Conservation (phyloP, 1,140 invertebrate species). For the Schlechtendalia chinensis region DNA sequence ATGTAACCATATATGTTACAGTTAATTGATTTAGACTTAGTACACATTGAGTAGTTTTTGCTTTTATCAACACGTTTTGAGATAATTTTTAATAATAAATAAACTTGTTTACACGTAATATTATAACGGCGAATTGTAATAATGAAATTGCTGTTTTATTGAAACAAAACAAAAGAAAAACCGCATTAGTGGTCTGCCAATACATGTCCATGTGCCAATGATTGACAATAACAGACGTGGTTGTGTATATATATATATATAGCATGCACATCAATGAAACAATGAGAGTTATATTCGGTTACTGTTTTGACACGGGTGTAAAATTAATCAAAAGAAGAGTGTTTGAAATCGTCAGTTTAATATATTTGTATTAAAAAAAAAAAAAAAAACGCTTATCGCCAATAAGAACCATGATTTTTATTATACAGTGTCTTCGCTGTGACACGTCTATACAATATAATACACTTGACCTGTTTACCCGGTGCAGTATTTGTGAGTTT, state of each 20-base stretch:
- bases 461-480: neutral
- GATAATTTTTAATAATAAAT: neutral
- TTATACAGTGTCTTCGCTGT: neutral
- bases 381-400: neutral
- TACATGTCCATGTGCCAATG: neutral
- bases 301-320: slow-evolving; percentile 19
- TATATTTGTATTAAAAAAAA: neutral
- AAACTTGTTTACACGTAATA: neutral
- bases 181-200: slow-evolving; percentile 1
- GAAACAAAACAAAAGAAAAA: slow-evolving; percentile 10
- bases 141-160: neutral
- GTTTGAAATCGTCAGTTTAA: neutral
- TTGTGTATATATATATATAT: neutral
- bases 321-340: slow-evolving; percentile 29
- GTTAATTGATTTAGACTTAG: neutral
- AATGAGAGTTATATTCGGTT: slow-evolving; percentile 10
- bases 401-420: neutral
- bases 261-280: neutral
- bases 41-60: neutral
- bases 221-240: slow-evolving; percentile 14
- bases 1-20: neutral
- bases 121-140: neutral
- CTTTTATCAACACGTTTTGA: neutral
- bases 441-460: neutral
- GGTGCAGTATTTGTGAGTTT: neutral